Percentiles rank a stretch among this genome's conserved stretches.
Evolutionary conservation across 2,888 invertebrate species (phyloP).

Genomic region (Gastrophysa polygoni): DNA sequence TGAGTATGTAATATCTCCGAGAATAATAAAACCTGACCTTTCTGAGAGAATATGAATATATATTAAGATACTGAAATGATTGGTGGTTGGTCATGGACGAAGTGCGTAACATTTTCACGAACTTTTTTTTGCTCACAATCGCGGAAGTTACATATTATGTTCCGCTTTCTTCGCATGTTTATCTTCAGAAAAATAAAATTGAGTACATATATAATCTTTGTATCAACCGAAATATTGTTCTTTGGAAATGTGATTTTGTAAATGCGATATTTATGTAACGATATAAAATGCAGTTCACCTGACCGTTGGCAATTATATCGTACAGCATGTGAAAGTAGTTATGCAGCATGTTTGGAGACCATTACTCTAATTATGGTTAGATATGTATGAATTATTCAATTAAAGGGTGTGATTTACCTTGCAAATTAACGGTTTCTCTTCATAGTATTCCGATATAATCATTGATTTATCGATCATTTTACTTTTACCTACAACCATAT

Average conservation of each 20-base stretch:
- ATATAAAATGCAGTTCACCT: slow-evolving; percentile 14
- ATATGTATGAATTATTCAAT: slow-evolving; percentile 10
- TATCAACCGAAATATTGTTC: too few relatives aligned
- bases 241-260: not conserved
- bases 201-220: too few relatives aligned
- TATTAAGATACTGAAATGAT: too few relatives aligned
- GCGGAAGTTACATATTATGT: too few relatives aligned
- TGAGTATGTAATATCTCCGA: too few relatives aligned
- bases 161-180: too few relatives aligned
- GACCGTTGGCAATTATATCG: slow-evolving; percentile 10
- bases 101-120: too few relatives aligned
- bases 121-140: too few relatives aligned
- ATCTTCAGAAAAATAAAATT: too few relatives aligned
- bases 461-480: not conserved
- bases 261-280: not conserved
- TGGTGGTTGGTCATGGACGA: too few relatives aligned
- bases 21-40: too few relatives aligned
- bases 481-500: not conserved
- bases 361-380: slow-evolving; percentile 9
- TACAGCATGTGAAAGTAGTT: slow-evolving; percentile 16
- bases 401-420: slow-evolving; percentile 1
- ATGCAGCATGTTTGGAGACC: slow-evolving; percentile 10
- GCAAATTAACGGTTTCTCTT: not conserved
- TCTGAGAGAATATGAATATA: too few relatives aligned
- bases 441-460: not conserved